These are phyloP conservation scores for Sinocyclocheilus grahami DNA, from an alignment of 2,113 vertebrate genomes.

Conservation along the genomic window DNA sequence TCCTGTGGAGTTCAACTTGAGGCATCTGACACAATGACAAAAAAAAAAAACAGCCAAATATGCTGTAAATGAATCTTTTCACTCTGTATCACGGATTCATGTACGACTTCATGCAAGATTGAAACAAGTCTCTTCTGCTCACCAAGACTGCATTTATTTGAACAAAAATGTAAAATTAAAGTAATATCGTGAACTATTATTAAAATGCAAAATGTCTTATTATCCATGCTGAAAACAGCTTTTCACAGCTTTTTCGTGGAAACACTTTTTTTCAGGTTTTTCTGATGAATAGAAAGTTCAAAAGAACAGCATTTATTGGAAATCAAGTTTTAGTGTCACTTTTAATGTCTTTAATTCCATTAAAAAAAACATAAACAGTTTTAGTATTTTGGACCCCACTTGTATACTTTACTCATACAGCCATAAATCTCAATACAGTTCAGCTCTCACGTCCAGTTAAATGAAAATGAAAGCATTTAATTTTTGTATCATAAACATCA, in stretches of 20 bases:
- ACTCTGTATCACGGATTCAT: background rate
- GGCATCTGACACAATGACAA: background rate
- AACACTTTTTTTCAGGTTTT: background rate
- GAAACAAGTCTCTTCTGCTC: background rate
- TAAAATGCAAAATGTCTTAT: background rate
- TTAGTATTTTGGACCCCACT: background rate
- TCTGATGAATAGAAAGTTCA: background rate
- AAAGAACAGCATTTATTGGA: background rate
- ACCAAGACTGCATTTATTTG: background rate
- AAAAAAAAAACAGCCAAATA: background rate
- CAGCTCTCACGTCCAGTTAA: background rate
- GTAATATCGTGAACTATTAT: background rate
- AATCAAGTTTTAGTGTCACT: background rate
- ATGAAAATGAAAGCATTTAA: background rate
- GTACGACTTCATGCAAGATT: background rate
- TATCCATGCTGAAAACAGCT: background rate
- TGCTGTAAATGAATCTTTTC: background rate
- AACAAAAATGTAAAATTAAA: background rate
- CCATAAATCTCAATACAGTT: background rate
- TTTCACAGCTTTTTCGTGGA: background rate
- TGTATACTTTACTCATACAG: background rate
- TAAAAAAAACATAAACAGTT: no score
- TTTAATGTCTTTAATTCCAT: background rate
- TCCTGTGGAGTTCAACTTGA: background rate
- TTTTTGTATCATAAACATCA: background rate